Percentiles rank a stretch among this genome's conserved stretches.
Evolutionary conservation across 2,797 vertebrate genomes (phyloP).

Genomic region (Falco biarmicus): DNA sequence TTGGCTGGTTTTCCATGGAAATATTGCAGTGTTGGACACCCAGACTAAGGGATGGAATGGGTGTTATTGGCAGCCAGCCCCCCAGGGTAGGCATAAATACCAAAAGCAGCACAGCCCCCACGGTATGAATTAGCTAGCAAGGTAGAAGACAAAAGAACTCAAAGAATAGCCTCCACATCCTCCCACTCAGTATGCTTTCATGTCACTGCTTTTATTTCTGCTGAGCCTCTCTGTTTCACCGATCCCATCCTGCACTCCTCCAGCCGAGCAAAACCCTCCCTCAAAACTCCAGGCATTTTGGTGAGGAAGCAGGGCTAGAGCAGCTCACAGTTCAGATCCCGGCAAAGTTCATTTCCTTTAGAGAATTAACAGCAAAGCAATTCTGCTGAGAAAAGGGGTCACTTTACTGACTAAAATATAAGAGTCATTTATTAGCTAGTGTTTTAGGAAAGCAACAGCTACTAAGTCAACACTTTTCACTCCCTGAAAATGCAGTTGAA

Average conservation of each 20-base stretch:
- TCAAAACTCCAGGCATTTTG: background rate
- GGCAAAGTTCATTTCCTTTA: background rate
- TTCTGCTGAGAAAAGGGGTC: background rate
- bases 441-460: background rate
- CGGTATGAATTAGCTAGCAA: background rate
- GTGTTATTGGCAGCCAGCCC: background rate
- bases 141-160: background rate
- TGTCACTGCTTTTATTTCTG: background rate
- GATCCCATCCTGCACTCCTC: background rate
- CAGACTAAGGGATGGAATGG: background rate
- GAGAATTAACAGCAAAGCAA: background rate
- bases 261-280: background rate
- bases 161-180: background rate
- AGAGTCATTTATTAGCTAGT: background rate
- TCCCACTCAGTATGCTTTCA: background rate
- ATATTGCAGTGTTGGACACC: background rate
- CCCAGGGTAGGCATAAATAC: background rate
- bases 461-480: background rate
- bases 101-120: background rate
- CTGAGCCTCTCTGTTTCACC: background rate
- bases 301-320: background rate
- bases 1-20: background rate
- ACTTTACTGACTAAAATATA: background rate
- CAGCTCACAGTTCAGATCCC: background rate
- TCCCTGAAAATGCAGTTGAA: background rate